Percentiles rank a stretch among this genome's conserved stretches.
phyloP scores from a whole-genome alignment of 1,140 invertebrate genomes.

The Triops longicaudatus region DNA sequence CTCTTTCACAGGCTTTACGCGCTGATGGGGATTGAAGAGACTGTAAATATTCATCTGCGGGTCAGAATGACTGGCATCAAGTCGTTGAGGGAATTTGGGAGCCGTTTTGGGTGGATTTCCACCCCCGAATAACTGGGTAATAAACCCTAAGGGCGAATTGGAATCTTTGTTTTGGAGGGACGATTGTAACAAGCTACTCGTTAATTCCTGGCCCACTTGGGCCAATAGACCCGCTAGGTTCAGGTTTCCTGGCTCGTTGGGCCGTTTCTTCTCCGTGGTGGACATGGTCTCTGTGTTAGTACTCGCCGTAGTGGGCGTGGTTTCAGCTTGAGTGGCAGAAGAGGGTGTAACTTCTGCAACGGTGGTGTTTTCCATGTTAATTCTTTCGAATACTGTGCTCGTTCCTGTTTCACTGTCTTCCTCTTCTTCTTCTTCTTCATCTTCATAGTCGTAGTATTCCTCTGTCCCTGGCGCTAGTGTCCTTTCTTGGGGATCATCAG shows the following conservation, averaged over 20 bases:
- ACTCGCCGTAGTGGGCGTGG: background rate
- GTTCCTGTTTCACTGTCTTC: background rate
- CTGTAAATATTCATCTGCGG: background rate
- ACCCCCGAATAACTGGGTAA: background rate
- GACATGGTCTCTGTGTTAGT: background rate
- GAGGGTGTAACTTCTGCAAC: background rate
- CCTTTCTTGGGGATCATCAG: background rate
- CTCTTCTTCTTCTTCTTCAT: background rate
- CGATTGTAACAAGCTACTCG: background rate
- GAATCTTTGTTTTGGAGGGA: background rate
- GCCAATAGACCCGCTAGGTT: background rate
- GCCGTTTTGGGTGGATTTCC: background rate
- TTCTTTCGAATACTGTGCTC: background rate
- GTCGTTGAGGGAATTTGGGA: background rate
- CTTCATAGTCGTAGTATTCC: background rate
- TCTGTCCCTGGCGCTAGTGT: background rate
- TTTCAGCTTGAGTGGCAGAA: background rate
- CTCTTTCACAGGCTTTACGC: background rate
- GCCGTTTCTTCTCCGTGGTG: constrained; percentile 1
- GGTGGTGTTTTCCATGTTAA: background rate
- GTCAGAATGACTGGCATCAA: background rate
- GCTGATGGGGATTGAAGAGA: background rate
- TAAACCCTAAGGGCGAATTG: background rate
- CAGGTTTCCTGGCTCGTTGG: background rate
- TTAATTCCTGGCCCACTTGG: background rate